These are phyloP conservation scores for Manduca sexta DNA, from an alignment of 1,140 invertebrate genomes.

Conservation along the genomic window DNA sequence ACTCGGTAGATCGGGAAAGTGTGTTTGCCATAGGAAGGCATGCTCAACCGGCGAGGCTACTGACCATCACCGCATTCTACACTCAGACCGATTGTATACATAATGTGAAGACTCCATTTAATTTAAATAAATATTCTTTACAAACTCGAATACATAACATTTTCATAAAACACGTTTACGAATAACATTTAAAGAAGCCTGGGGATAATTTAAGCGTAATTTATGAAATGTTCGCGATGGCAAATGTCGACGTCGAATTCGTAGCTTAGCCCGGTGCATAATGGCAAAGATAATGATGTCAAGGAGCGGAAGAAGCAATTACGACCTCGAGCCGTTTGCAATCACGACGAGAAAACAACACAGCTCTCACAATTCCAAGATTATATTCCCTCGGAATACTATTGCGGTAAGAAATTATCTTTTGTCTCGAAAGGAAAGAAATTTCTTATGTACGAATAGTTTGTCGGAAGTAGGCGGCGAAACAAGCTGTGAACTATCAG, in stretches of 20 bases:
- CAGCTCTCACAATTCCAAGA: constrained; percentile 31
- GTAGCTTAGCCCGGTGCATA: constrained; percentile 38
- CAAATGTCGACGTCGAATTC: constrained; percentile 3
- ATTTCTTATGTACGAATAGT: neutral
- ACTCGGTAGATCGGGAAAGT: too few species aligned
- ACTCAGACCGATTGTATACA: too few species aligned
- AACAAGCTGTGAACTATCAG: constrained; percentile 3
- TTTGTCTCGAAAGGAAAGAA: neutral
- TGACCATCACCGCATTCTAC: too few species aligned
- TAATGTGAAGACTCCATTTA: too few species aligned
- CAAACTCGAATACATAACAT: too few species aligned
- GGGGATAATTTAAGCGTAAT: constrained; percentile 13
- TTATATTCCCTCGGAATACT: constrained; percentile 33
- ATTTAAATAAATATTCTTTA: too few species aligned
- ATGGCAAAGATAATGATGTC: constrained; percentile 57
- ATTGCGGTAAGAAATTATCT: constrained; percentile 19
- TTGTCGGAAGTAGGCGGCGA: neutral
- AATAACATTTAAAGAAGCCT: too few species aligned
- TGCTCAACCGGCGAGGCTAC: too few species aligned
- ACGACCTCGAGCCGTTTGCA: constrained; percentile 35
- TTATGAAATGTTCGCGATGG: constrained; percentile 19
- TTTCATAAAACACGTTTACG: too few species aligned
- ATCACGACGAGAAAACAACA: constrained; percentile 42
- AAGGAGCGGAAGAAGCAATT: constrained; percentile 59
- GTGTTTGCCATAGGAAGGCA: too few species aligned